Base-by-base conservation (phyloP, 2,797 vertebrate species). In the Hemibagrus guttatus region DNA sequence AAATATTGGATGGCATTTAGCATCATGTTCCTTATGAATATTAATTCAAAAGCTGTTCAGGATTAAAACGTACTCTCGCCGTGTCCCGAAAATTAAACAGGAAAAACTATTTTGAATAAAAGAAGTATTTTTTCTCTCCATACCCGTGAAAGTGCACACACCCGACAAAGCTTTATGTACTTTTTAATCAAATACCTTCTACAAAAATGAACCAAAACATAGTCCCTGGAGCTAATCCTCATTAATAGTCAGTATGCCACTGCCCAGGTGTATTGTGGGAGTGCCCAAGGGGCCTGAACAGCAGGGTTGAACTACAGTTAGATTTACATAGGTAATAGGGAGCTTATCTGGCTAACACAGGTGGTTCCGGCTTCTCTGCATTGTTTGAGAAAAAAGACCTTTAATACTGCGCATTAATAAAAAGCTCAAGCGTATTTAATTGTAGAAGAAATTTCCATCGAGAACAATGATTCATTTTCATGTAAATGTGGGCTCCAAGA, bases 381-480 rank as follows among this genome's bases (percentile, higher is more conserved):
- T 56, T 78, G 69, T 76, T 78, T 82, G 64, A 64, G 79, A 31
- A 82, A 64, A 74, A 83, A 84, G 74, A 87, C 88, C 42, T 86
- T 81, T 88, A 85, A 83, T 83, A 56, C 61, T 35, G 75, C 35
- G 91, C 89, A 91, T 92, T 92, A 89, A 89, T 79, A 81, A 86
- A 86, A 86, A 74, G 87, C 88, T 86, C 81, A 87, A 85, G 59
- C 74, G 69, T 83, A 83, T 86, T 89, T 91, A 90, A 92, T 91
- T 89, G 90, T 84, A 26, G 58, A 86, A 58, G 12, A 81, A 66
- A 89, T 91, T 90, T 91, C 81, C 88, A 87, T 88, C 87, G 42
- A 89, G 88, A 91, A 72, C 90, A 90, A 89, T 74, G 23, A 91
- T 86, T 64, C 86, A 91, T 90, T 88, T 76, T 88, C 75, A 91